Evolutionary conservation across 37 sponge, comb jelly and placozoan species (phyloP).

Genomic region (Tethya wilhelma): DNA sequence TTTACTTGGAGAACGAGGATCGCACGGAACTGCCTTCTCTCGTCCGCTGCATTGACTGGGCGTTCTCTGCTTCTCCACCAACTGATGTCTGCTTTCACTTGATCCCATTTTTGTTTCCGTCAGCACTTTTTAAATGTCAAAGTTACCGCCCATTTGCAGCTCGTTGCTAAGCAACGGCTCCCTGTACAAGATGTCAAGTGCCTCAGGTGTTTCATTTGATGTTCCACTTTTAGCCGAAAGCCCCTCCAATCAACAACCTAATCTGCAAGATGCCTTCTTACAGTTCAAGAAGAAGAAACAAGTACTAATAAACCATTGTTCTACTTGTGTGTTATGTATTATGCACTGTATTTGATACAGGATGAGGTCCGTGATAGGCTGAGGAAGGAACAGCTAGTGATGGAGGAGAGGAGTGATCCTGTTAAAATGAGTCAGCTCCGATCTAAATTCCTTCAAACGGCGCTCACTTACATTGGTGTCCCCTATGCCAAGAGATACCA

Average conservation of each 20-base stretch:
- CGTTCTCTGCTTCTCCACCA: background rate
- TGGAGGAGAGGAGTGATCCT: conserved; percentile 1
- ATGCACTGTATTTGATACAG: conserved; percentile 2
- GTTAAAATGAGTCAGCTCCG: conserved; percentile 47
- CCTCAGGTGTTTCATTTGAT: too few relatives aligned
- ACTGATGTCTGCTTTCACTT: background rate
- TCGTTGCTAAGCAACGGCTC: too few relatives aligned
- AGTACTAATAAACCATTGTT: conserved; percentile 7
- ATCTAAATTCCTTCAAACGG: conserved; percentile 60
- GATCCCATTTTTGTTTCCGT: conserved; percentile 2
- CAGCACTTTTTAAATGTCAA: background rate
- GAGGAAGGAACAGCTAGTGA: background rate
- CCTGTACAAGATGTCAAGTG: too few relatives aligned
- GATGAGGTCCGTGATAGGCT: conserved; percentile 12
- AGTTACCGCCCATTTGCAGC: too few relatives aligned
- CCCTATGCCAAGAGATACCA: conserved; percentile 83
- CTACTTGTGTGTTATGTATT: background rate
- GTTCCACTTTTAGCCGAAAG: too few relatives aligned
- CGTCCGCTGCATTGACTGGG: background rate
- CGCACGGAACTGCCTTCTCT: too few relatives aligned
- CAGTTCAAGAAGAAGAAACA: conserved; percentile 37
- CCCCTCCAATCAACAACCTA: too few relatives aligned
- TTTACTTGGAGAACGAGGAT: conserved; percentile 68
- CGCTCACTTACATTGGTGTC: conserved; percentile 63
- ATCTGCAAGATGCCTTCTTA: conserved; percentile 65